These are phyloP conservation scores for Neria commutata DNA, from an alignment of 2,888 invertebrate genomes.

Conservation along the genomic window DNA sequence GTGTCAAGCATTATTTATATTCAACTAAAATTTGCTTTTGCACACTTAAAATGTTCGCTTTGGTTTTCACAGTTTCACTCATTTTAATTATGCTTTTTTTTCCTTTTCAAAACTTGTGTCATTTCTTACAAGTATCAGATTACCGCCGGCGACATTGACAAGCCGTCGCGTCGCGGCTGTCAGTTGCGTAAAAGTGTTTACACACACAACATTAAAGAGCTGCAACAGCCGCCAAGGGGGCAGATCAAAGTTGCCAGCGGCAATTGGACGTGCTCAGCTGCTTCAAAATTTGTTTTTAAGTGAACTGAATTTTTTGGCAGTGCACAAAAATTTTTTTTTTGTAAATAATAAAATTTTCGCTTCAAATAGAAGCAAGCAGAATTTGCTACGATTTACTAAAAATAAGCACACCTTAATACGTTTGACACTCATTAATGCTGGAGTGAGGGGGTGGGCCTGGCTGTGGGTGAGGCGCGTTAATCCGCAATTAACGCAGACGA, in stretches of 20 bases:
- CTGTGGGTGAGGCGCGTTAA: neutral
- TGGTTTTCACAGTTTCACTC: no score
- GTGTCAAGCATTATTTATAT: no score
- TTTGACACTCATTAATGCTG: slow-evolving; percentile 12
- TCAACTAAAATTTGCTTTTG: no score
- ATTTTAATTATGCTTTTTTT: no score
- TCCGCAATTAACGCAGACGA: slow-evolving; percentile 8
- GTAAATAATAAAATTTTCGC: neutral
- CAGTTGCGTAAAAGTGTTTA: no score
- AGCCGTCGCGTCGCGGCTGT: no score
- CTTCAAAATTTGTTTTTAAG: neutral
- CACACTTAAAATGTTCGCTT: no score
- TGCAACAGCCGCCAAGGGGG: neutral
- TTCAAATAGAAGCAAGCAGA: neutral
- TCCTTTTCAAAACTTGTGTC: no score
- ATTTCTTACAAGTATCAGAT: no score
- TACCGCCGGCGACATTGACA: no score
- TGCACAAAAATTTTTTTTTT: no score
- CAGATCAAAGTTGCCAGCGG: neutral
- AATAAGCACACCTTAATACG: slow-evolving; percentile 17
- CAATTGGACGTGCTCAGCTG: neutral
- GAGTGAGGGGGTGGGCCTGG: neutral
- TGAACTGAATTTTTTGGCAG: neutral
- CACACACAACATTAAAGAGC: no score
- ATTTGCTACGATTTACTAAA: slow-evolving; percentile 7